A percentile compares a stretch with the other conserved stretches of the same genome.
These are phyloP conservation scores for Microplitis manilae DNA, from an alignment of 2,888 invertebrate genomes.

Conservation along the genomic window DNA sequence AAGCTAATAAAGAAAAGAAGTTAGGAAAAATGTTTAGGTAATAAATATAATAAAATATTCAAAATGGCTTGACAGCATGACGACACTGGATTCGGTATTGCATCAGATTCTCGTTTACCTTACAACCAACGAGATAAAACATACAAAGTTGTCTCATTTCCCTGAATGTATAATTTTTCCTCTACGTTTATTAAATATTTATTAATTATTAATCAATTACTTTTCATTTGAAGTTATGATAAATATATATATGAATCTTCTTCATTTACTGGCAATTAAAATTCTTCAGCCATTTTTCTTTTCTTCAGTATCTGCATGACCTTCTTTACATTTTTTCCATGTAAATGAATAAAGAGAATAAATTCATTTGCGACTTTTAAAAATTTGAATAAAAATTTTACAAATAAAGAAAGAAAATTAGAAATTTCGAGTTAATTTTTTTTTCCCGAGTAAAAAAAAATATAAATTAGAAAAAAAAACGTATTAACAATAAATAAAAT, in stretches of 20 bases:
- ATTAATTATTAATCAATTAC: neutral
- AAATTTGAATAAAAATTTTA: too few species aligned
- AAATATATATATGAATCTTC: neutral
- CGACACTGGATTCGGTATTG: slow-evolving; percentile 65
- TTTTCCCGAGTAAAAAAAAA: too few species aligned
- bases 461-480: neutral
- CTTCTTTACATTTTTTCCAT: neutral
- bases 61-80: slow-evolving; percentile 56
- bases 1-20: neutral
- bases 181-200: slow-evolving; percentile 19
- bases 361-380: too few species aligned
- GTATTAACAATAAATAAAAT: neutral
- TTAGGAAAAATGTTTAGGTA: neutral
- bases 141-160: slow-evolving; percentile 54
- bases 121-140: slow-evolving; percentile 51
- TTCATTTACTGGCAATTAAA: neutral
- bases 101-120: slow-evolving; percentile 70
- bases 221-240: neutral
- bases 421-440: too few species aligned
- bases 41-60: slow-evolving; percentile 2
- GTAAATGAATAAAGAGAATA: neutral
- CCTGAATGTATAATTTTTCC: slow-evolving; percentile 59
- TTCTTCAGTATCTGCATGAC: neutral
- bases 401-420: too few species aligned
- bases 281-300: neutral